A percentile compares a stretch with the other conserved stretches of the same genome.
These are phyloP conservation scores for Coleophora deauratella DNA, from an alignment of 2,888 invertebrate genomes.

Conservation along the genomic window DNA sequence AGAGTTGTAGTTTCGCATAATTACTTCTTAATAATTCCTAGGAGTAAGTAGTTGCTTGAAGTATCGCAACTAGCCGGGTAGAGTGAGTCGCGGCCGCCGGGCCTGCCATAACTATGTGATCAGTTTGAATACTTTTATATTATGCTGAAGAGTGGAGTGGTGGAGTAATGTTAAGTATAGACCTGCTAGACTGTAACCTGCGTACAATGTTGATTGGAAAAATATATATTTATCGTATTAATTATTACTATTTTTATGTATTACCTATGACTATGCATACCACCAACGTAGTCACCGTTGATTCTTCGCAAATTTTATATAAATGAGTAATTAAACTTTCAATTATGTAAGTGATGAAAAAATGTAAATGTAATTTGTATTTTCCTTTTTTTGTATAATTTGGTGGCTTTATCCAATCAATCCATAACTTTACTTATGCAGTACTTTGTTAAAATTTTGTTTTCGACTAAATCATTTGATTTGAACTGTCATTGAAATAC, in stretches of 20 bases:
- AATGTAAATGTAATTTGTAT: no score
- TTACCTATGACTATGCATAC: neutral
- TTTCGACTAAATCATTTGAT: conserved; percentile 68
- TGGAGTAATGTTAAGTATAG: conserved; percentile 66
- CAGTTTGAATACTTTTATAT: conserved; percentile 73
- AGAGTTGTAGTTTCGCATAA: conserved; percentile 14
- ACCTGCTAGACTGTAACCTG: conserved; percentile 66
- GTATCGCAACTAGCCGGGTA: conserved; percentile 43
- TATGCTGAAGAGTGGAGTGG: conserved; percentile 58
- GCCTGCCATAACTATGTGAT: conserved; percentile 71
- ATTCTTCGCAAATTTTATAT: conserved; percentile 38
- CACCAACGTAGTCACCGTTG: conserved; percentile 1
- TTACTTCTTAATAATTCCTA: neutral
- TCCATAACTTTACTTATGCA: conserved; percentile 50
- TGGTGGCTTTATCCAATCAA: conserved; percentile 67
- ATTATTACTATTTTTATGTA: conserved; percentile 18
- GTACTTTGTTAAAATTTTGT: conserved; percentile 66
- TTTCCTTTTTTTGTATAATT: conserved; percentile 22
- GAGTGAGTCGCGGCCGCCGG: conserved; percentile 69
- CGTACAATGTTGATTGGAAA: conserved; percentile 62
- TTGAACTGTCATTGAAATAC: conserved; percentile 66
- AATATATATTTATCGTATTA: conserved; percentile 41
- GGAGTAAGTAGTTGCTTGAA: conserved; percentile 37
- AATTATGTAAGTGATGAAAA: conserved; percentile 13
- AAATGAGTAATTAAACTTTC: conserved; percentile 21